Evolutionary conservation across 2,888 invertebrate genomes (phyloP).

Genomic region (Acleris cristana): DNA sequence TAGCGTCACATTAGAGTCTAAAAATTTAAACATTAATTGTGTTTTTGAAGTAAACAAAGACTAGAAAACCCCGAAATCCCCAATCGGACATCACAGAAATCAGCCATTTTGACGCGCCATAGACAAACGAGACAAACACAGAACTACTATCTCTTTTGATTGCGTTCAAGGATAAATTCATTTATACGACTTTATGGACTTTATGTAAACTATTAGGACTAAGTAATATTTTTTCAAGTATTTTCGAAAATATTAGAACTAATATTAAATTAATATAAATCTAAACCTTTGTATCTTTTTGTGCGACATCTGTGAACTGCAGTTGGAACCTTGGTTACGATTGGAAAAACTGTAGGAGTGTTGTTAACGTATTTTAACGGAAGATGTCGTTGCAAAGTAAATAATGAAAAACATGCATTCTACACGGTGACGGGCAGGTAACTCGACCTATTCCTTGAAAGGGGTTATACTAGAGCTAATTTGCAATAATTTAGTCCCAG

Average conservation of each 20-base stretch:
- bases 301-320: neutral
- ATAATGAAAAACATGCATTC: neutral
- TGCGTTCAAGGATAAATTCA: slow-evolving; percentile 32
- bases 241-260: neutral
- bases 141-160: slow-evolving; percentile 33
- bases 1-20: slow-evolving; percentile 72
- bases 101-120: slow-evolving; percentile 80
- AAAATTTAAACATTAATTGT: slow-evolving; percentile 62
- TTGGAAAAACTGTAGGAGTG: neutral
- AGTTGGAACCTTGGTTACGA: neutral
- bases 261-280: neutral
- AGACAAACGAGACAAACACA: slow-evolving; percentile 70
- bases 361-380: neutral
- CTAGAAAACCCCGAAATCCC: slow-evolving; percentile 61
- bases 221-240: neutral
- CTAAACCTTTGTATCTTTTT: neutral
- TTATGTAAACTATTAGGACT: neutral
- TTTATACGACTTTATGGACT: neutral
- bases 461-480: too few species aligned
- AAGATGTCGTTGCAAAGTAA: slow-evolving; percentile 17
- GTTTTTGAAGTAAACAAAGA: slow-evolving; percentile 82
- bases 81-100: slow-evolving; percentile 75
- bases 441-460: too few species aligned
- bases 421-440: too few species aligned
- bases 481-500: too few species aligned